These are phyloP conservation scores for Leucopsar rothschildi DNA, from an alignment of 2,113 vertebrate species.

Conservation along the genomic window DNA sequence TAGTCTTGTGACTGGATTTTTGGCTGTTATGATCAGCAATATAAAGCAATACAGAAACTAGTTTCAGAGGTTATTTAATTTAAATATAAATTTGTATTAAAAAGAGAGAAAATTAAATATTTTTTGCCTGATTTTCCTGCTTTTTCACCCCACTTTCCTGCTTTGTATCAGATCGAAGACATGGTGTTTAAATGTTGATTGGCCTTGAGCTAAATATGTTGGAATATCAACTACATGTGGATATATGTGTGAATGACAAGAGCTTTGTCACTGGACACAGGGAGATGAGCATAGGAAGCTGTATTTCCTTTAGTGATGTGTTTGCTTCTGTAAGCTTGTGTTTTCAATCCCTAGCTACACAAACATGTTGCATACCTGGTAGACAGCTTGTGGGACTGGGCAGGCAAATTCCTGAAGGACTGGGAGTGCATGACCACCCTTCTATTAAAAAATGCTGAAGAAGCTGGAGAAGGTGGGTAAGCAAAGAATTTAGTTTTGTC, in stretches of 20 bases:
- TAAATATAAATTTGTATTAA: not conserved
- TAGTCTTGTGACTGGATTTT: not conserved
- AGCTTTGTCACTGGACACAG: not conserved
- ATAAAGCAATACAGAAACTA: not conserved
- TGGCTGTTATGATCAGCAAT: not conserved
- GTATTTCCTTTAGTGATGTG: not conserved
- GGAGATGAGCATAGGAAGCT: not conserved
- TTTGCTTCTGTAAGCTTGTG: not conserved
- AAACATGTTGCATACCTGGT: conserved; percentile 85
- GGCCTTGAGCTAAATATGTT: not conserved
- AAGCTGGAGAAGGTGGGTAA: conserved; percentile 67
- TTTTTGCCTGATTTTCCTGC: not conserved
- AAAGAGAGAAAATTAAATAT: not conserved
- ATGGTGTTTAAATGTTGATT: not conserved
- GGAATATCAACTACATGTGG: not conserved
- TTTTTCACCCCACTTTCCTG: not conserved
- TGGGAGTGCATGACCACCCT: conserved; percentile 83
- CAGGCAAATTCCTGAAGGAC: conserved; percentile 82
- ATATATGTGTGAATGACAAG: not conserved
- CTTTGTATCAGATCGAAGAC: not conserved
- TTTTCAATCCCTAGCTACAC: conserved; percentile 78
- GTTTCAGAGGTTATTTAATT: not conserved
- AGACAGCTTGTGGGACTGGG: conserved; percentile 92
- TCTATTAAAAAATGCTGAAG: conserved; percentile 72
- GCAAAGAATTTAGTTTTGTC: not conserved